A percentile compares a stretch with the other conserved stretches of the same genome.
phyloP scores from a whole-genome alignment of 2,113 vertebrate species.

The Microtus richardsoni region DNA sequence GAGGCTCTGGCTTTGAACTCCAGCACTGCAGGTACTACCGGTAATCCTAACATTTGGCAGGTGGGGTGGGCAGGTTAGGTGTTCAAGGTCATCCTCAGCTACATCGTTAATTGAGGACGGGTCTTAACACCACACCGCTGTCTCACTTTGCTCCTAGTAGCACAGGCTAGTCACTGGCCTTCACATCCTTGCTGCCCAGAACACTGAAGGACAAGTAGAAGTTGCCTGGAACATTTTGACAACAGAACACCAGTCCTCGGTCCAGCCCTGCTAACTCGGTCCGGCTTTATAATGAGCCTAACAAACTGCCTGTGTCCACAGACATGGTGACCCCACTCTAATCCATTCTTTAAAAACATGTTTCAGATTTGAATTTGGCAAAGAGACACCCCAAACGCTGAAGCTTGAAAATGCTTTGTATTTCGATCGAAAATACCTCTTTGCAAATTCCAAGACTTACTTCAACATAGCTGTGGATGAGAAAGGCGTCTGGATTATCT shows the following conservation, averaged over 20 bases:
- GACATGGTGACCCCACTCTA: not conserved
- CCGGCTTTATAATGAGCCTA: not conserved
- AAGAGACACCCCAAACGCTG: constrained; percentile 84
- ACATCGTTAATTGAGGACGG: not conserved
- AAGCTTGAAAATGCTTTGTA: constrained; percentile 90
- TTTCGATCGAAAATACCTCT: constrained; percentile 93
- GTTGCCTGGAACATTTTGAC: not conserved
- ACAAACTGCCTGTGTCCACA: not conserved
- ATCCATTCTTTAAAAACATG: not conserved
- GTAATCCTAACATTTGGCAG: not conserved
- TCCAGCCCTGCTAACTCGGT: not conserved
- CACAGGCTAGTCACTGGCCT: not conserved
- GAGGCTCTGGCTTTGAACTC: not conserved
- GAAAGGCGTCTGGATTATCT: constrained; percentile 95
- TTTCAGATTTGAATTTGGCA: constrained; percentile 91
- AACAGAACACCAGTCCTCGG: not conserved
- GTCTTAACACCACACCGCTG: fast-evolving
- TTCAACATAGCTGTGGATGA: constrained; percentile 96
- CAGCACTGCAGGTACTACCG: not conserved
- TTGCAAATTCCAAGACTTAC: constrained; percentile 96
- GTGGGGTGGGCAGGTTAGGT: not conserved
- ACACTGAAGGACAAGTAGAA: not conserved
- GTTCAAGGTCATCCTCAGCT: not conserved
- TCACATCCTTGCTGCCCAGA: not conserved
- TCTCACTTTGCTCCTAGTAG: not conserved